Evolutionary conservation across 2,888 invertebrate genomes (phyloP).

Genomic region (Rotaria magnacalcarata): DNA sequence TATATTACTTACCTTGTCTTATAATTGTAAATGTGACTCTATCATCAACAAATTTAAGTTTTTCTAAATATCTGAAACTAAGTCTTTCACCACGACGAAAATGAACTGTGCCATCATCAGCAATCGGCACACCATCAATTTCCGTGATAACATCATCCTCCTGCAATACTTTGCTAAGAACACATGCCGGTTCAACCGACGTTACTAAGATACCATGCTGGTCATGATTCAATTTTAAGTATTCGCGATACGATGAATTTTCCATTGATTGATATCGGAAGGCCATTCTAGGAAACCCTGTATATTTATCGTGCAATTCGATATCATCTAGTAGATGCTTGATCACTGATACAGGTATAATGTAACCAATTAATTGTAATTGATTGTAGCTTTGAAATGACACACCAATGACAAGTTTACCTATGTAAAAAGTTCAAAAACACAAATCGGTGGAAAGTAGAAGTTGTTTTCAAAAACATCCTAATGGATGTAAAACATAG

Average conservation of each 20-base stretch:
- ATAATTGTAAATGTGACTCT: slow-evolving; percentile 18
- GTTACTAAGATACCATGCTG: slow-evolving; percentile 30
- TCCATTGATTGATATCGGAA: background rate
- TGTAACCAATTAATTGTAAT: slow-evolving; percentile 3
- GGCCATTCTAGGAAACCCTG: background rate
- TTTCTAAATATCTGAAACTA: background rate
- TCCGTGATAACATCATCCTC: slow-evolving; percentile 26
- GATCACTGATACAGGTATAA: slow-evolving; percentile 9
- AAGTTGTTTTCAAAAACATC: background rate
- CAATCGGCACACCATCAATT: background rate
- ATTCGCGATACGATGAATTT: slow-evolving; percentile 3
- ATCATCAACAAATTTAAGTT: slow-evolving; percentile 25
- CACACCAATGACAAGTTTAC: slow-evolving; percentile 15
- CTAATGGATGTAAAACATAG: too few relatives aligned
- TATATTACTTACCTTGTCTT: background rate
- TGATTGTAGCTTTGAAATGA: background rate
- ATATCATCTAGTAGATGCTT: slow-evolving; percentile 30
- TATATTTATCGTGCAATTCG: slow-evolving; percentile 11
- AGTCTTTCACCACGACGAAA: slow-evolving; percentile 34
- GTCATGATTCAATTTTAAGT: slow-evolving; percentile 19
- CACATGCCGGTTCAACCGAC: background rate
- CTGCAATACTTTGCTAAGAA: slow-evolving; percentile 14
- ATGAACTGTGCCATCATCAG: slow-evolving; percentile 2
- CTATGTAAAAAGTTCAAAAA: background rate
- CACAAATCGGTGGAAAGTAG: background rate